Base-by-base conservation (phyloP, 2,113 vertebrate genomes). In the Camelus bactrianus region DNA sequence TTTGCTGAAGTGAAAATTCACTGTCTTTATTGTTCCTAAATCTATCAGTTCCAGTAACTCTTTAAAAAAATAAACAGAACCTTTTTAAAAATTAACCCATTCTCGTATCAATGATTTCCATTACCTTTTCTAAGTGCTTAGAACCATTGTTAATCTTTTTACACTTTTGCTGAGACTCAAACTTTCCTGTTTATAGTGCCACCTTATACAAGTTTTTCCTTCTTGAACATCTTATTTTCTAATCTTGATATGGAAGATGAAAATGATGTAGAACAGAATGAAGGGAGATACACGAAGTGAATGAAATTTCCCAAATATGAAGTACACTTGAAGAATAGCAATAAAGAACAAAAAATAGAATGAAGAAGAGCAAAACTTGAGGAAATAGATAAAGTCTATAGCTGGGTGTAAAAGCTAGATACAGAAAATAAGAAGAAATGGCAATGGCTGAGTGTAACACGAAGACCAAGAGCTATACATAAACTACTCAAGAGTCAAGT, bases 41-140 rank as follows among this genome's bases (percentile, higher is more conserved):
- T 70, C 64, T 12, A 70, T 73, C 24, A 67, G 30, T 69, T 32
- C 50, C 86, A 93, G 22, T 50, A 48, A 48, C 22, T 35, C 42
- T 67, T 46, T 11, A n/a, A 82, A 69, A 80, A 87, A 76, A 60
- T 67, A 85, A 87, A 32, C 38, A 60, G 13, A 24, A 89, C 58
- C 32, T 88, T 4, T 93, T 72, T 67, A 89, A n/a, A 94, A 52
- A 89, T 73, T 70, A 81, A 88, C 42, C 46, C 6, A 14, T 88
- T 70, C 65, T 64, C 32, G 6, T n/a, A 81, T 52, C 42, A 81
- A 1, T 64, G n/a, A 52, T 72, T 76, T 24, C 14, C 35, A n/a
- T 15, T 50, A 70, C 17, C 20, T 60, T 79, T 60, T 58, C 73
- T 70, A 60, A 30, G 16, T 58, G 16, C 16, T 76, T 85, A 56